phyloP scores from a whole-genome alignment of 2,888 invertebrate genomes.

The Acanthoscelides obtectus region DNA sequence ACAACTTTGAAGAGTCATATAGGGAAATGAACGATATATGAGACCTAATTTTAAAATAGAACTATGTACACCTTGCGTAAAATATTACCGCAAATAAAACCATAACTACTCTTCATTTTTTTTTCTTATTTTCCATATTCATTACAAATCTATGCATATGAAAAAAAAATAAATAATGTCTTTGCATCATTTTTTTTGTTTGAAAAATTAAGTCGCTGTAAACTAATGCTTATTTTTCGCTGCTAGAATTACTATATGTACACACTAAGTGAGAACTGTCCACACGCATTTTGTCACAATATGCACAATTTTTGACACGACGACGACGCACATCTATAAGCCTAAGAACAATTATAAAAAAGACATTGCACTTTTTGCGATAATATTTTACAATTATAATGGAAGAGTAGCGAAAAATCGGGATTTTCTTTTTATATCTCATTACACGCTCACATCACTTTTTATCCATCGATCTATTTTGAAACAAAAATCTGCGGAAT shows the following conservation, averaged over 20 bases:
- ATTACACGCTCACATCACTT: too few relatives aligned
- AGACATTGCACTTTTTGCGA: slow-evolving; percentile 40
- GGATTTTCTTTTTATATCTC: too few relatives aligned
- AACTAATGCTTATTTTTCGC: neutral
- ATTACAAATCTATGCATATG: neutral
- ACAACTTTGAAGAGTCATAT: neutral
- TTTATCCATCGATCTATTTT: too few relatives aligned
- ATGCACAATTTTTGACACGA: slow-evolving; percentile 1
- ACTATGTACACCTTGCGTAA: slow-evolving; percentile 33
- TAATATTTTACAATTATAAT: slow-evolving; percentile 41
- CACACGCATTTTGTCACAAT: slow-evolving; percentile 18
- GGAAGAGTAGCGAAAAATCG: neutral
- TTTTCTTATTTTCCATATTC: slow-evolving; percentile 7
- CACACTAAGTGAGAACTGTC: slow-evolving; percentile 1
- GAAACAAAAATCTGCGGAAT: too few relatives aligned
- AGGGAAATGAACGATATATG: neutral
- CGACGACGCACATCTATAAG: slow-evolving; percentile 25
- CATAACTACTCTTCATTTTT: neutral
- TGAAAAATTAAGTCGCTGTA: slow-evolving; percentile 2
- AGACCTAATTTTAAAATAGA: slow-evolving; percentile 14
- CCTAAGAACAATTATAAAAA: slow-evolving; percentile 18
- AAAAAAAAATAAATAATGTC: slow-evolving; percentile 18
- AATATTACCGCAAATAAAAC: slow-evolving; percentile 40
- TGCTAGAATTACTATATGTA: neutral
- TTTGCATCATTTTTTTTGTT: slow-evolving; percentile 13